Base-by-base conservation (phyloP, 1,140 invertebrate species). In the Trachymyrmex septentrionalis region DNA sequence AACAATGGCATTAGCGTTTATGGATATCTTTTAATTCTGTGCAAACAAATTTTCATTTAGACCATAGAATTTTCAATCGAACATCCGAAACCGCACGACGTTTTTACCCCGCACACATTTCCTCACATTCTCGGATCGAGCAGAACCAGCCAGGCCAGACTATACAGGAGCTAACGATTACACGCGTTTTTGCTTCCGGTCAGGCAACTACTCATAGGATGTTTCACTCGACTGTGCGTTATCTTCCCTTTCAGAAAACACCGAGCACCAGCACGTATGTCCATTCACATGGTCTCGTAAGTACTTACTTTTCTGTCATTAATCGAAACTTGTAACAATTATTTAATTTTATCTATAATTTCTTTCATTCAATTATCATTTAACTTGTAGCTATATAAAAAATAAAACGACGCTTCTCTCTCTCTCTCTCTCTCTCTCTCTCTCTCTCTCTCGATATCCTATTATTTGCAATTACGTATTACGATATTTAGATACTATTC, bases 141-240 rank as follows among this genome's bases (percentile, higher is more conserved):
- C 66, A 72, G 66, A 82, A 82, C 67, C 80, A 84, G 69, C 80
- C 67, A 19, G 57, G 30, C 53, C 67, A 48, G 55, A n/a, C 80
- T 84, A 34, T 75, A 61, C 69, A 84, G 24, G 27, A 84, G 80
- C 80, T 84, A 84, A 84, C 80, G 80, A 84, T 84, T 84, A 84
- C 80, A 84, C 80, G 55, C 80, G 80, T 84, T 84, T 84, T 84
- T 84, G 55, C 55, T 84, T 84, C 80, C 80, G 80, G 55, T 34
- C 69, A 27, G 24, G 27, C 53, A 82, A 73, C 67, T 72, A 55
- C 71, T 57, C 38, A 53, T 75, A 75, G 80, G 38, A 84, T 75
- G 69, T 84, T 84, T 84, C 80, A 73, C 67, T 82, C 80, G 67
- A 34, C 34, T 21, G 38, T 73, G 80, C 69, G 38, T 75, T 75